Evolutionary conservation across 2,797 vertebrate species (phyloP).

Genomic region (Synaphobranchus kaupii): DNA sequence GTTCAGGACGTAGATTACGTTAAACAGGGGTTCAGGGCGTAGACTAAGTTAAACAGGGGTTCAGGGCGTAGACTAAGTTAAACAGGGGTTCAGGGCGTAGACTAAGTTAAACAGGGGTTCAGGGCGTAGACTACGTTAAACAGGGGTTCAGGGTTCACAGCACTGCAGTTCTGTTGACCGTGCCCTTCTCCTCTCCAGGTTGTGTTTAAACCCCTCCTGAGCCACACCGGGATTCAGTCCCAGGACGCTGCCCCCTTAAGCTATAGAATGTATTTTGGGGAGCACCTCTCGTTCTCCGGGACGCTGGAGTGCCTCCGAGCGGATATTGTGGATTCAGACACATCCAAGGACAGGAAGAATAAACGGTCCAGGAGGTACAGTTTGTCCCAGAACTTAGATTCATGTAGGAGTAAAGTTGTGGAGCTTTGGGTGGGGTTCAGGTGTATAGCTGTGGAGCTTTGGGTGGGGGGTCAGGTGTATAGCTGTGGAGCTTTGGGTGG

Average conservation of each 20-base stretch:
- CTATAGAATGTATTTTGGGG: conserved; percentile 97
- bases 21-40: no score
- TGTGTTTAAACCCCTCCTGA: conserved; percentile 94
- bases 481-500: no score
- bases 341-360: conserved; percentile 93
- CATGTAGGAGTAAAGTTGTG: background rate
- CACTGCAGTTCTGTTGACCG: background rate
- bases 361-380: conserved; percentile 86
- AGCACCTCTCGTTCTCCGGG: conserved; percentile 96
- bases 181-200: conserved; percentile 71
- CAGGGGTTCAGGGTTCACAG: no score
- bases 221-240: conserved; percentile 91
- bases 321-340: conserved; percentile 97
- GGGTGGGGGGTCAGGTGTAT: no score
- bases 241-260: conserved; percentile 91
- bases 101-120: no score
- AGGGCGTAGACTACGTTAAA: no score
- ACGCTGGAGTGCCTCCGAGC: conserved; percentile 93
- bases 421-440: background rate
- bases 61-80: no score
- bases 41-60: no score
- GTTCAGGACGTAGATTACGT: no score
- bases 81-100: no score
- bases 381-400: background rate
- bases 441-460: no score